Evolutionary conservation across 2,113 vertebrate species (phyloP), one percentile per base, ranked within the genome.

Genomic region (Pedionomus torquatus): DNA sequence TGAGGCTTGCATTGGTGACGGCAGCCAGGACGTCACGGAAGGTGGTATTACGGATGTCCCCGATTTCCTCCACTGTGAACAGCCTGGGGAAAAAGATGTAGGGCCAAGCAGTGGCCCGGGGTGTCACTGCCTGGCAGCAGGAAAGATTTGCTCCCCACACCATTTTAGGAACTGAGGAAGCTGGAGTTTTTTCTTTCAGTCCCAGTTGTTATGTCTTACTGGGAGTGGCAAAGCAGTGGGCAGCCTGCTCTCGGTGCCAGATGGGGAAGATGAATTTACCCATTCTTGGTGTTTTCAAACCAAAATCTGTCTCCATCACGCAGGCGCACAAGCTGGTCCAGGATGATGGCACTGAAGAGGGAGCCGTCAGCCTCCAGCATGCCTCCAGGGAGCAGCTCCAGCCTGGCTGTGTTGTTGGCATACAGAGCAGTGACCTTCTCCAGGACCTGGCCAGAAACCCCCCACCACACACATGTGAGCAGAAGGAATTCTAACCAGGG

Each of bases 291-390:
- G 86, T 99, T 99, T 97, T 99, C 99, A 3, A 99, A 99, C 99
- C 99, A 99, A 96, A 99, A 99, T 24, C 99, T 99, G 90, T 99
- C 99, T 0, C 99, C 98, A 3, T 99, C 99, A 57, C 99, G 98
- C 69, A 99, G 97, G 37, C 99, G 98, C 87, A 98, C 93, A 95
- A 99, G 99, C 98, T 99, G 99, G 60, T 99, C 98, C 31, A 99
- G 76, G 71, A 99, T 97, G 39, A 99, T 99, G 80, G 98, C 17
- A 0, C 97, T 97, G 96, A 99, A 99, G 76, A 99, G 98, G 41
- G 94, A 92, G 4, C 98, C 44, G 0, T 96, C 4, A 41, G 95
- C 97, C 95, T 99, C 99, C 80, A 99, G 78, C 81, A 99, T 97
- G 13, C 98, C 99, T 63, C 99, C 99, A 0, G 98, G 98, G 75